Base-by-base conservation (phyloP, 2,113 vertebrate genomes). In the Coracopsis vasa region DNA sequence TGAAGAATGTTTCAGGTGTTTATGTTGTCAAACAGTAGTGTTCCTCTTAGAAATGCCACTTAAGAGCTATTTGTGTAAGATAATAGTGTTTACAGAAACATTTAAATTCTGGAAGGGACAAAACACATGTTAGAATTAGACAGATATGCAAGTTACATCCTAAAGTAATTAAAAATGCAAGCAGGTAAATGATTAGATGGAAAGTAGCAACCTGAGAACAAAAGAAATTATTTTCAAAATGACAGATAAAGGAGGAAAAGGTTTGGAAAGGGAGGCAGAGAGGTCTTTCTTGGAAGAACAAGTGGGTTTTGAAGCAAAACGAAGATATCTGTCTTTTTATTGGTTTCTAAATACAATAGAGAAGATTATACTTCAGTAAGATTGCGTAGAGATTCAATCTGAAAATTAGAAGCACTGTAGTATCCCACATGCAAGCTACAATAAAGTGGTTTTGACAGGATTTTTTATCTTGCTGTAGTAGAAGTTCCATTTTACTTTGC, bases 1-100 rank as follows among this genome's bases (percentile, higher is more conserved):
- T 37, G 99, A 99, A 96, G 97, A 97, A 33, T 98, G 98, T 93
- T 98, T 99, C 97, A 98, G 99, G 99, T 99, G 97, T 56, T 94
- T 93, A 42, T 80, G n/a, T 45, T 77, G 48, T 67, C 60, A 39
- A 54, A 56, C 78, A 47, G 19, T 29, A 47, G 19, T 37, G 20
- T 15, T 80, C 10, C 50, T 62, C 56, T 93, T 61, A 83, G 78
- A 88, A 96, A 73, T 70, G 23, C 13, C 70, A 6, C n/a, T 77
- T 50, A 50, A 65, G 42, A 86, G 41, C 27, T 93, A 8, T 58
- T 33, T 77, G 51, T 72, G 16, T 56, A 54, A 71, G 51, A 81
- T 13, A 39, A 54, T 27, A 29, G 69, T 41, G 15, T 80, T 86
- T 91, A 39, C 42, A 77, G 53, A 11, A 61, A 54, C 25, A 66